Evolutionary conservation across 2,888 invertebrate genomes (phyloP).

Genomic region (Amblyjoppa fuscipennis): DNA sequence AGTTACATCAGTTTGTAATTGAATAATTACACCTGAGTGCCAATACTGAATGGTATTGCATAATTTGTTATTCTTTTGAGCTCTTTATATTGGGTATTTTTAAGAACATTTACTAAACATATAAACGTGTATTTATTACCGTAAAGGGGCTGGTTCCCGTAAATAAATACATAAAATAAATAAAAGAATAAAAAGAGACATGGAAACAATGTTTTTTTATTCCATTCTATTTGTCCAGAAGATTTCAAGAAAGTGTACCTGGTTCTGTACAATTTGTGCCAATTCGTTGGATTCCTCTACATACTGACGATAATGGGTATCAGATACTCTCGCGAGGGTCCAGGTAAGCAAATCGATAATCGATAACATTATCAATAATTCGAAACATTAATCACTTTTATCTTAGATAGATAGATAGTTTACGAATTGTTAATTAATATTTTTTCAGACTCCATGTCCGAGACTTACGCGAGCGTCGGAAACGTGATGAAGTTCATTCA

Average conservation of each 20-base stretch:
- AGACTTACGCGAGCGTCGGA: constrained; percentile 91
- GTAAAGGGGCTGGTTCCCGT: no score
- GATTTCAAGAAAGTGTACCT: constrained; percentile 94
- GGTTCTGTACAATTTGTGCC: constrained; percentile 95
- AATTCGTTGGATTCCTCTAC: constrained; percentile 94
- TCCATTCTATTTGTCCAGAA: constrained; percentile 86
- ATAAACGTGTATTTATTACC: no score
- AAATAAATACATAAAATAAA: no score
- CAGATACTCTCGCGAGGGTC: constrained; percentile 91
- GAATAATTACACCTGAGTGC: no score
- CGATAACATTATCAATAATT: not conserved
- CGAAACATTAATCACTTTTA: not conserved
- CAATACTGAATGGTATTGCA: no score
- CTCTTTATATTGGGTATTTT: no score
- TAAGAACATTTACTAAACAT: no score
- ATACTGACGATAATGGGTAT: constrained; percentile 91
- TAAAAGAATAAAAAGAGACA: not conserved
- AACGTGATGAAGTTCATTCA: constrained; percentile 93
- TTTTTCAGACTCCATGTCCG: constrained; percentile 87
- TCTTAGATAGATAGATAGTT: not conserved
- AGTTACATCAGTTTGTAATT: no score
- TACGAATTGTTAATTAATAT: not conserved
- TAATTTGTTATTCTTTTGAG: no score
- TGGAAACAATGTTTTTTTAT: not conserved
- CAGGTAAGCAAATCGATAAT: constrained; percentile 84